phyloP scores from a whole-genome alignment of 2,888 invertebrate genomes.

The Vannuccia rotundouncinata region DNA sequence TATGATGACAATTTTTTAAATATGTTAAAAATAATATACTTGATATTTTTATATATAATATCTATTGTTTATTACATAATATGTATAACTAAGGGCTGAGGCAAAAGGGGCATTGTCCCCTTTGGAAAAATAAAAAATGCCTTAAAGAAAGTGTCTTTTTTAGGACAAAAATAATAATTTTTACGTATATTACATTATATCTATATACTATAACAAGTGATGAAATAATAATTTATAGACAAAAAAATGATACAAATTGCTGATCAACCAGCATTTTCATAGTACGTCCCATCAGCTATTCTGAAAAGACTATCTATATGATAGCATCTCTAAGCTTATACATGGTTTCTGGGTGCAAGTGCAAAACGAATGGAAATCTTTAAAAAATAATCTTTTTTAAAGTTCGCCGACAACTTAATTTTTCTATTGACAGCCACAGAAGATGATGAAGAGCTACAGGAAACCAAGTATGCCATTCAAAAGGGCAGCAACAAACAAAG shows the following conservation, averaged over 20 bases:
- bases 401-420: not conserved
- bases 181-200: not conserved
- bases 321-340: constrained; percentile 24
- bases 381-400: constrained; percentile 11
- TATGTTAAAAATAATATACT: too few relatives aligned
- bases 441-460: constrained; percentile 2
- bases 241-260: constrained; percentile 6
- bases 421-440: constrained; percentile 16
- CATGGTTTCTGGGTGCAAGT: constrained; percentile 26
- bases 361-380: constrained; percentile 21
- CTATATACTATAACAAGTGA: constrained; percentile 7
- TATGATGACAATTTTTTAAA: too few relatives aligned
- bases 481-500: constrained; percentile 1
- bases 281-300: constrained; percentile 21
- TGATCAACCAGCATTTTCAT: not conserved
- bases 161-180: constrained; percentile 17
- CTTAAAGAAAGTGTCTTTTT: constrained; percentile 2
- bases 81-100: too few relatives aligned
- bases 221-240: not conserved
- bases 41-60: too few relatives aligned
- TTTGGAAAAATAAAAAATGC: not conserved
- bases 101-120: constrained; percentile 18
- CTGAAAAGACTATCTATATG: constrained; percentile 21
- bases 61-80: too few relatives aligned
- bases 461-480: constrained; percentile 13